phyloP scores from a whole-genome alignment of 2,888 invertebrate genomes.

The Xylophagus ater region DNA sequence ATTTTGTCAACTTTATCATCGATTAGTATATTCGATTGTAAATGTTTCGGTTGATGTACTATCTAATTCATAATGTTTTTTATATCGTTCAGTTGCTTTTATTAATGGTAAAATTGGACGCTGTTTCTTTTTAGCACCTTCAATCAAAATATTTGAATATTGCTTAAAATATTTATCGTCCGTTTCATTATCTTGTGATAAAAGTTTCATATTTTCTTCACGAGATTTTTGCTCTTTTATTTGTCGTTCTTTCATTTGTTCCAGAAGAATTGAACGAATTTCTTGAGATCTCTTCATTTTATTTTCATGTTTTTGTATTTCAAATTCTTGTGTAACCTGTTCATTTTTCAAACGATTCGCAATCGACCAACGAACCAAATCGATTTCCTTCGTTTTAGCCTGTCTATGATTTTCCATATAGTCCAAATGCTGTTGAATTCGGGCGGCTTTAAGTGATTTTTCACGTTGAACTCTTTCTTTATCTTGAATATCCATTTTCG shows the following conservation, averaged over 20 bases:
- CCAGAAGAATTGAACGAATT: slow-evolving; percentile 10
- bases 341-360: slow-evolving; percentile 29
- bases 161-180: slow-evolving; percentile 32
- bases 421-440: slow-evolving; percentile 27
- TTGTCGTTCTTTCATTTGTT: slow-evolving; percentile 23
- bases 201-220: slow-evolving; percentile 13
- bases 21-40: slow-evolving; percentile 28
- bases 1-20: slow-evolving; percentile 16
- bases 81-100: slow-evolving; percentile 27
- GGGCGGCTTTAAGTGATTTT: slow-evolving; percentile 26
- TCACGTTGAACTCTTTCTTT: slow-evolving; percentile 26
- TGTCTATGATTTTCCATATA: slow-evolving; percentile 26
- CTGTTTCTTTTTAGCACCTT: slow-evolving; percentile 27
- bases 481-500: slow-evolving; percentile 34
- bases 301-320: slow-evolving; percentile 23
- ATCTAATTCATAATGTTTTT: slow-evolving; percentile 27
- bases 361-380: slow-evolving; percentile 24
- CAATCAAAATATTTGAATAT: slow-evolving; percentile 25
- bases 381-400: slow-evolving; percentile 19
- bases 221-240: slow-evolving; percentile 16
- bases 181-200: slow-evolving; percentile 20
- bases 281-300: slow-evolving; percentile 20
- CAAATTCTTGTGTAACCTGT: slow-evolving; percentile 24
- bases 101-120: slow-evolving; percentile 31
- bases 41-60: slow-evolving; percentile 25